Evolutionary conservation across 2,797 vertebrate genomes (phyloP), one percentile per base, ranked within the genome.

Genomic region (Tachyglossus aculeatus): DNA sequence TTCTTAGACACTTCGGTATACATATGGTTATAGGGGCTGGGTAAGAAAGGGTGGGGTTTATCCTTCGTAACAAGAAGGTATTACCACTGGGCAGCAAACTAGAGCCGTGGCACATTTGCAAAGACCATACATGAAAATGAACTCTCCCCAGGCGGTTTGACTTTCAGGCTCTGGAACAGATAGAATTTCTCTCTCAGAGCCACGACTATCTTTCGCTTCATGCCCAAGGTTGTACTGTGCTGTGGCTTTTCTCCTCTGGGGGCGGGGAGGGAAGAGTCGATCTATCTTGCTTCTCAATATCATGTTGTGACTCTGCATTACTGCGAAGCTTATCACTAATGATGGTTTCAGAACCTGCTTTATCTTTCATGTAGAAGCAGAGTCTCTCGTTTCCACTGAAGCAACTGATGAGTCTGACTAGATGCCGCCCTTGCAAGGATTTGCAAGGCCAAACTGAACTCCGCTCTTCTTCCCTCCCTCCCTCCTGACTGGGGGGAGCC

Each of bases 21-120:
- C 52, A 0, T 34, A 60, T 18, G 39, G 38, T 6, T 25, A 29
- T 5, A 74, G 40, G 24, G 50, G 38, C 10, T 73, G 47, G 29
- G 40, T 57, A 71, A 83, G 69, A 81, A 63, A 43, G 75, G 66
- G 68, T 40, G 18, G 66, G 10, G 43, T 58, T 73, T 56, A 76
- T 67, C 27, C 71, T 61, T 66, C 75, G 68, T 39, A 56, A 7
- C 18, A 57, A 76, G 58, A 69, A 74, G 74, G 70, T 44, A 76
- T 77, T 52, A 78, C 18, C 63, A 67, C 44, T 48, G 56, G 54
- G 7, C 24, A 62, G 45, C 43, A 38, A 65, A 37, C 56, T 25
- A 67, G 56, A 52, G 7, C 50, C 21, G 24, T 6, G 52, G 29
- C 5, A 29, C 14, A 57, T 14, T 5, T 19, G 47, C 56, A 61